Percentiles rank a stretch among this genome's conserved stretches.
Conservation (phyloP, 2,797 vertebrate species). For the Peromyscus aztecus region DNA sequence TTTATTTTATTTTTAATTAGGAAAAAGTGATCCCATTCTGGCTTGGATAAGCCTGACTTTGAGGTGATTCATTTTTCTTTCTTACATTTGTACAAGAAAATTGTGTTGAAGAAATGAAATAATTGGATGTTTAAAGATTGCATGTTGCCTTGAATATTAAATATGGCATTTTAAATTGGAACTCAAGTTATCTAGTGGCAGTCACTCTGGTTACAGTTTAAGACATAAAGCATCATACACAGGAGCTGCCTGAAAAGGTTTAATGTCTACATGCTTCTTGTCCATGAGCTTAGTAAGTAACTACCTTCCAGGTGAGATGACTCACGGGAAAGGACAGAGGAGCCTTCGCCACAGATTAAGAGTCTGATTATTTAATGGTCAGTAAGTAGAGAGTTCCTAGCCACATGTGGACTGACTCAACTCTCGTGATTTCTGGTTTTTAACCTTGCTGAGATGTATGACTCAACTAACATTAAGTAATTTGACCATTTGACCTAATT, state of each 20-base stretch:
- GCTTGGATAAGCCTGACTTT: not conserved
- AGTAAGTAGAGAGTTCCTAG: conserved; percentile 8
- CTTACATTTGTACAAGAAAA: conserved; percentile 56
- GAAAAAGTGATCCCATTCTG: not conserved
- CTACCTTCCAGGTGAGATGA: not conserved
- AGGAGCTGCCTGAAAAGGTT: not conserved
- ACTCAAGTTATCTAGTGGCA: conserved; percentile 38
- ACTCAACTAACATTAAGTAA: conserved; percentile 30
- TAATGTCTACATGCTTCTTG: not conserved
- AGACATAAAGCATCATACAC: conserved; percentile 55
- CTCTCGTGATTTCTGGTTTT: not conserved
- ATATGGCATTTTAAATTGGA: conserved; percentile 58
- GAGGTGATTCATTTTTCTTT: conserved; percentile 29
- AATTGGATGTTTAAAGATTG: conserved; percentile 58
- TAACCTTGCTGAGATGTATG: not conserved
- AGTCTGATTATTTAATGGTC: not conserved
- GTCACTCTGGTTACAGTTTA: conserved; percentile 46
- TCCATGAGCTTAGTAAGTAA: not conserved
- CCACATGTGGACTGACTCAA: not conserved
- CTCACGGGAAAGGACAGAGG: not conserved
- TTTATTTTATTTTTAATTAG: not conserved
- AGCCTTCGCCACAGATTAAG: not conserved
- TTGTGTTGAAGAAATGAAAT: conserved; percentile 57
- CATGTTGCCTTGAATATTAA: not conserved
- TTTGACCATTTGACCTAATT: conserved; percentile 14